Percentiles rank a stretch among this genome's conserved stretches.
phyloP scores from a whole-genome alignment of 2,797 vertebrate genomes.

The Pangasius krempfi region DNA sequence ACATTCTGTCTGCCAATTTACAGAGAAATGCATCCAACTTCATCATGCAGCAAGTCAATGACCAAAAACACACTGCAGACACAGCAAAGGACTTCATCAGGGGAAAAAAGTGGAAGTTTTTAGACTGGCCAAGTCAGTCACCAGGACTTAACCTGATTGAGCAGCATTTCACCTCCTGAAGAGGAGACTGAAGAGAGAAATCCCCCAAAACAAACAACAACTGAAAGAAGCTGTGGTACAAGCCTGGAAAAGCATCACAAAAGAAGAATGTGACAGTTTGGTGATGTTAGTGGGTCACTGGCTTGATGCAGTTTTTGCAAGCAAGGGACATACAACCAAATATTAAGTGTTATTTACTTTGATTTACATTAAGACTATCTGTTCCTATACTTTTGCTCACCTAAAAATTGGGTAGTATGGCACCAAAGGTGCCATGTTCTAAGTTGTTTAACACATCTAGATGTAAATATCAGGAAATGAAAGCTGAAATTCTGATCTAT shows the following conservation, averaged over 20 bases:
- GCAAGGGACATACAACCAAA: background rate
- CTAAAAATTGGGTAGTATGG: background rate
- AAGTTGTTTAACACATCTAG: background rate
- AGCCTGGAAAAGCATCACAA: background rate
- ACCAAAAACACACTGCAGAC: too few species aligned
- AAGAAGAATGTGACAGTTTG: background rate
- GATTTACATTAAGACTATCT: background rate
- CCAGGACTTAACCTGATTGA: background rate
- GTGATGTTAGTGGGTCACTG: background rate
- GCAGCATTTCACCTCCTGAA: background rate
- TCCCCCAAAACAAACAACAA: background rate
- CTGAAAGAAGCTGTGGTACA: background rate
- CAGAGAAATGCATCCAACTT: too few species aligned
- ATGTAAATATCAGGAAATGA: background rate
- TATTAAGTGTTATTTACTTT: background rate
- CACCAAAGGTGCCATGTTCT: background rate
- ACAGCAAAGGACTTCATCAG: background rate
- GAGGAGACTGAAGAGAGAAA: background rate
- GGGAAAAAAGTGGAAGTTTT: background rate
- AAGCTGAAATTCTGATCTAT: background rate
- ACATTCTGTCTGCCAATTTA: too few species aligned
- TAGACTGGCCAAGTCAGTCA: background rate
- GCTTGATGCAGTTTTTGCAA: background rate
- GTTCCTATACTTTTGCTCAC: background rate
- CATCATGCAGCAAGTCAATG: too few species aligned